Base-by-base conservation (phyloP, 2,888 invertebrate genomes). In the Nemotelus nigrinus region DNA sequence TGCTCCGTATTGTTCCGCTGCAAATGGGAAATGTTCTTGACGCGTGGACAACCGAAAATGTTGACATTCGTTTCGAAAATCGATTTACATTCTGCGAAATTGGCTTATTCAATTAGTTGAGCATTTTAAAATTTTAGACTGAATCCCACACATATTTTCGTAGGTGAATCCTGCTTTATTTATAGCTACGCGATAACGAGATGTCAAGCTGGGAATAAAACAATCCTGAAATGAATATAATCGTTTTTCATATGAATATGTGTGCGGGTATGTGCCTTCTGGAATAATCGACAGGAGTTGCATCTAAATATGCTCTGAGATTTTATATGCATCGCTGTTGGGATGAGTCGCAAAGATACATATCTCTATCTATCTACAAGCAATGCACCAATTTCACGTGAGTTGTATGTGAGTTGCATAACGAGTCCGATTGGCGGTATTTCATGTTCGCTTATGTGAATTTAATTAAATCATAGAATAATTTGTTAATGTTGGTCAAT, bases 401-500 rank as follows among this genome's bases (percentile, higher is more conserved):
- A 25, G 25, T 63, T 43, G 6, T 63, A 43, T 10, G 8, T 63
- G 63, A 63, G 63, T 10, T 25, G 25, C 0, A 10, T 41, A 41
- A 41, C 41, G 41, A 25, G 44, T 45, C 25, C 65, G 45, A 48
- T n/a, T 25, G 47, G 43, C 39, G 45, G 41, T 68, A 60, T 68
- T 39, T 25, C 48, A 48, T 25, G 3, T 25, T 10, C 8, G 39
- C 47, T 44, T 50, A 48, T 25, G 10, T 8, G 41, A 47, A 45
- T 65, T 65, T 68, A 68, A 68, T 68, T 68, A 68, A 68, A 68
- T 68, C 44, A 68, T 68, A 44, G 47, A 48, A 48, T 68, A 68
- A 68, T 47, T 48, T 68, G 67, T 68, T 68, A 68, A 50, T 68
- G 50, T 68, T 68, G 67, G 47, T 68, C 48, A 68, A 68, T 48